Conservation (phyloP, 2,888 invertebrate genomes). For the Synergus gifuensis region DNA sequence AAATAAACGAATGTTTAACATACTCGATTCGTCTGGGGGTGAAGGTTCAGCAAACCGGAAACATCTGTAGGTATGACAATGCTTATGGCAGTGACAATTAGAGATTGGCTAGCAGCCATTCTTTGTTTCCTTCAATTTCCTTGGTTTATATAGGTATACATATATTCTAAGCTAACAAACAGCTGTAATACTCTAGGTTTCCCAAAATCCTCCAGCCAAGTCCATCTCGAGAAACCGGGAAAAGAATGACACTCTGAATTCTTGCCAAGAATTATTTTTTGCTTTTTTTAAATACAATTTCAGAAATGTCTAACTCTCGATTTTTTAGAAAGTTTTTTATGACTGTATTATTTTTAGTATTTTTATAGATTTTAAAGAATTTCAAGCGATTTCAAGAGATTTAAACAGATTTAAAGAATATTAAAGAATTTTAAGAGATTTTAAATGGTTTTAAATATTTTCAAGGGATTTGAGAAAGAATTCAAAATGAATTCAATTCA, state of each 20-base stretch:
- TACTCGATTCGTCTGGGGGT: conserved; percentile 14
- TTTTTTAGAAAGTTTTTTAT: neutral
- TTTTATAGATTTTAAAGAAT: too few species aligned
- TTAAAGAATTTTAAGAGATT: too few species aligned
- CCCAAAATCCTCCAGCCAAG: neutral
- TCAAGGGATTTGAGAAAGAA: too few species aligned
- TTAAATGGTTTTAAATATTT: too few species aligned
- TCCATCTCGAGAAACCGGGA: neutral
- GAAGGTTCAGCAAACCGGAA: conserved; percentile 23
- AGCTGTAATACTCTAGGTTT: neutral
- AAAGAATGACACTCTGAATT: neutral
- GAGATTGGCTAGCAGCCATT: neutral
- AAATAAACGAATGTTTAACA: conserved; percentile 9
- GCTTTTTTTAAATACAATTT: neutral
- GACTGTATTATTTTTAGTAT: neutral
- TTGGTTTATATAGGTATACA: neutral
- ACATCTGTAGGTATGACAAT: neutral
- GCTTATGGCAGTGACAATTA: conserved; percentile 13
- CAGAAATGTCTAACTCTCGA: neutral
- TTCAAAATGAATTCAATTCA: too few species aligned
- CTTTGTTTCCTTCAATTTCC: neutral
- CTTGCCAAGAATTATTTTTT: neutral
- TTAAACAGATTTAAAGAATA: too few species aligned
- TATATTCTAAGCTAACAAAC: neutral
- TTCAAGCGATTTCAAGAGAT: too few species aligned